Evolutionary conservation across 2,113 vertebrate species (phyloP).

Genomic region (Platysteira castanea): DNA sequence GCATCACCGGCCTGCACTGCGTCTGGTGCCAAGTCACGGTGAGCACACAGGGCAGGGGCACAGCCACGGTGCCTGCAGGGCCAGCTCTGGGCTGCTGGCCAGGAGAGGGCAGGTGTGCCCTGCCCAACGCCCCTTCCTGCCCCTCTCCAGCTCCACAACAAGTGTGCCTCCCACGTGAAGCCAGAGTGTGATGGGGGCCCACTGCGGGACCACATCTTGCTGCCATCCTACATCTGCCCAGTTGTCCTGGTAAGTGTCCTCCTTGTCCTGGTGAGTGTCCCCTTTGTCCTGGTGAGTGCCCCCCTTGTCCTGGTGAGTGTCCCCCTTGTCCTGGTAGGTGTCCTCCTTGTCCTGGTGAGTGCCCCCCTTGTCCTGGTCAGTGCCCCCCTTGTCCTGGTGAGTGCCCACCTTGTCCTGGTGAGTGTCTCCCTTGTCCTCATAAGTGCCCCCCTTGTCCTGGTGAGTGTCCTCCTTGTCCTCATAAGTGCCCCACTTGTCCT

Average conservation of each 20-base stretch:
- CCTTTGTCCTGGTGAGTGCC: neutral
- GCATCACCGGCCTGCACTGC: constrained; percentile 90
- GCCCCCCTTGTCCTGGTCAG: no score
- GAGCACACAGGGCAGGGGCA: constrained; percentile 49
- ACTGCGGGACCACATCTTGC: constrained; percentile 88
- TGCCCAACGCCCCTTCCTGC: neutral
- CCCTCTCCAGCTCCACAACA: constrained; percentile 87
- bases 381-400: no score
- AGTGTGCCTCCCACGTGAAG: constrained; percentile 87
- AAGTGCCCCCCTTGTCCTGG: no score
- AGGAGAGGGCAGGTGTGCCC: neutral
- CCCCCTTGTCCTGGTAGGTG: no score
- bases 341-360: no score
- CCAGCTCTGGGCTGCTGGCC: fast-evolving
- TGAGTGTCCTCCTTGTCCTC: constrained; percentile 62
- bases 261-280: neutral
- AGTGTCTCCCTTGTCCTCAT: no score
- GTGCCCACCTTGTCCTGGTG: no score
- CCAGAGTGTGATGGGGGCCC: constrained; percentile 87
- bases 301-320: no score
- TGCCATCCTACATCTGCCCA: constrained; percentile 86
- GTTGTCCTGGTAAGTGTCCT: constrained; percentile 79
- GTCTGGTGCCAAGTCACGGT: constrained; percentile 94
- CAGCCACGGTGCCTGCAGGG: fast-evolving
- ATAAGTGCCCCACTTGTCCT: no score